These are phyloP conservation scores for Rhinogobius similis DNA, from an alignment of 2,113 vertebrate genomes.

Conservation along the genomic window DNA sequence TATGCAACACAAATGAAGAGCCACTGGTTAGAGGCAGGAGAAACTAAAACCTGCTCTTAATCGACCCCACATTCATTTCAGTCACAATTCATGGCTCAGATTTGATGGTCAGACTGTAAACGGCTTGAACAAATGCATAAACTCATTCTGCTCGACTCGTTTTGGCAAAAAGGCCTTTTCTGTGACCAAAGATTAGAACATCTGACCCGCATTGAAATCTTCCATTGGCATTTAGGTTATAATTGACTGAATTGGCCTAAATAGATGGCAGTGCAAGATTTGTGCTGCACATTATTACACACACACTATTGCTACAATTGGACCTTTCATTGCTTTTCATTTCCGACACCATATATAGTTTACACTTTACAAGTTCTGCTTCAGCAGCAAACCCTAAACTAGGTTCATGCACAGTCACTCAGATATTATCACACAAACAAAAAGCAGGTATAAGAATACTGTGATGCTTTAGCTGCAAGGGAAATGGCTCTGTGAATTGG, in stretches of 20 bases:
- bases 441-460: conserved; percentile 63
- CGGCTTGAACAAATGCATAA: conserved; percentile 74
- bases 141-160: conserved; percentile 61
- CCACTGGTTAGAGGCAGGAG: conserved; percentile 66
- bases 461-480: conserved; percentile 51
- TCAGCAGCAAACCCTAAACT: conserved; percentile 53
- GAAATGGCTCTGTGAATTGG: conserved; percentile 61
- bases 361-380: conserved; percentile 55
- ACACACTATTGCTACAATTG: conserved; percentile 76
- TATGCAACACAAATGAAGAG: conserved; percentile 71
- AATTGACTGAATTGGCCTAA: conserved; percentile 72
- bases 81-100: conserved; percentile 78
- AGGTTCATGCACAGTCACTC: conserved; percentile 61
- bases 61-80: conserved; percentile 76
- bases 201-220: conserved; percentile 70
- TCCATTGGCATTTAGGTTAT: conserved; percentile 75
- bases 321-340: conserved; percentile 69
- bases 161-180: conserved; percentile 73
- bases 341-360: conserved; percentile 59
- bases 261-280: conserved; percentile 76
- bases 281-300: conserved; percentile 72
- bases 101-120: conserved; percentile 76
- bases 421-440: conserved; percentile 23
- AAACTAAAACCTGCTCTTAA: conserved; percentile 64
- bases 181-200: conserved; percentile 68